Evolutionary conservation across 2,113 vertebrate genomes (phyloP), one percentile per base, ranked within the genome.

Genomic region (Otis tarda): DNA sequence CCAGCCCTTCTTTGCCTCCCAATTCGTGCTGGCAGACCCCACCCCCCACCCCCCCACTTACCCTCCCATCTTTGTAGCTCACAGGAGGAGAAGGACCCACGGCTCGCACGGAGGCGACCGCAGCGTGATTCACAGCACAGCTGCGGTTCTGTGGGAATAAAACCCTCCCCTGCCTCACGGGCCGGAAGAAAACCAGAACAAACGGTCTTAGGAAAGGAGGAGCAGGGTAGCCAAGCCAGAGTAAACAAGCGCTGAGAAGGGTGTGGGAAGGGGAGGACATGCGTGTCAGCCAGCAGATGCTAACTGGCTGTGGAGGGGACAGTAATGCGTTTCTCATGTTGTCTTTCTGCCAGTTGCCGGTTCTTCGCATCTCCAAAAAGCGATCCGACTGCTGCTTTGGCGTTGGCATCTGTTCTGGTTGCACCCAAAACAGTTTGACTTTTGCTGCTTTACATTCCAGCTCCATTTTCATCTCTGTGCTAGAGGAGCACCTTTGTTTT

Each of bases 171-270:
- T 86, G 92, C 82, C 70, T 73, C 92, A 85, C 27, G 80, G 94
- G 95, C 96, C 96, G 95, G 96, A 96, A 94, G 94, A 93, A 83
- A 89, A 87, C 28, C 85, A 87, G 95, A 93, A 95, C 95, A 97
- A 90, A 92, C 45, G 94, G 68, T 71, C 80, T 90, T 90, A 74
- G 89, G 35, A 33, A 78, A 96, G 95, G 95, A 97, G 96, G 93
- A 96, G 95, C 89, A 53, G 92, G 69, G 92, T 8, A 78, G 73
- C 21, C 49, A 74, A 93, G 95, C 95, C 95, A 97, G 94, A 91
- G 89, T 95, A 96, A 97, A 97, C 95, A 97, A 79, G 90, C 53
- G 4, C 73, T 17, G 81, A 59, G 88, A 39, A 65, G 94, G 88
- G 83, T 77, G 95, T 90, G 94, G 95, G 95, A 81, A 94, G 95